phyloP scores from a whole-genome alignment of 1,140 invertebrate genomes.

The Rhyzopertha dominica region DNA sequence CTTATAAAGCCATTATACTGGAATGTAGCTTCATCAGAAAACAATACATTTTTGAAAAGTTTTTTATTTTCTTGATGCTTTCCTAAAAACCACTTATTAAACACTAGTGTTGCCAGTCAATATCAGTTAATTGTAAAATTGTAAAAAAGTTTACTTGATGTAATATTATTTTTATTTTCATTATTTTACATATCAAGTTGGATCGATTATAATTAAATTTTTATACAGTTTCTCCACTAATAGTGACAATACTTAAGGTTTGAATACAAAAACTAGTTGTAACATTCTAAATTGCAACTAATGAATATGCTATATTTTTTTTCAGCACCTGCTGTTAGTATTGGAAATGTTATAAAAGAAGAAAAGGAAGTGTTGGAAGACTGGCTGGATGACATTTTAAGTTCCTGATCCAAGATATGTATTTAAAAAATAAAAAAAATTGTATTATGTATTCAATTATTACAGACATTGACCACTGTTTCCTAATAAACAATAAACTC shows the following conservation, averaged over 20 bases:
- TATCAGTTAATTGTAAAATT: no score
- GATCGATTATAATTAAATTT: conserved; percentile 6
- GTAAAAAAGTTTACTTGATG: no score
- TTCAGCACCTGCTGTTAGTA: neutral
- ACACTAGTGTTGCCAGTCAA: no score
- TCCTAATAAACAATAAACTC: neutral
- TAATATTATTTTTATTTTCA: no score
- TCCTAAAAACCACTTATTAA: no score
- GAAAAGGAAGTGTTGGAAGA: conserved; percentile 25
- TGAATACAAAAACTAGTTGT: neutral
- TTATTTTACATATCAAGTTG: no score
- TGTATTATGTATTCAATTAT: neutral
- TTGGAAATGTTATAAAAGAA: neutral
- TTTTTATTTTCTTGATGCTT: no score
- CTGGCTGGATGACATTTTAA: conserved; percentile 35
- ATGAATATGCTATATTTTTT: neutral
- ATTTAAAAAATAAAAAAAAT: neutral
- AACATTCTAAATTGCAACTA: neutral
- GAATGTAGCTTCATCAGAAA: no score
- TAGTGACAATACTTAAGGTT: neutral
- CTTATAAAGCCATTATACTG: no score
- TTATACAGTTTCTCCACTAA: neutral
- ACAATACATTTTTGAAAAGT: no score
- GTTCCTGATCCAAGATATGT: conserved; percentile 18
- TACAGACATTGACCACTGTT: neutral